Evolutionary conservation across 2,888 invertebrate species (phyloP).

Genomic region (Trachelus troglodyta): DNA sequence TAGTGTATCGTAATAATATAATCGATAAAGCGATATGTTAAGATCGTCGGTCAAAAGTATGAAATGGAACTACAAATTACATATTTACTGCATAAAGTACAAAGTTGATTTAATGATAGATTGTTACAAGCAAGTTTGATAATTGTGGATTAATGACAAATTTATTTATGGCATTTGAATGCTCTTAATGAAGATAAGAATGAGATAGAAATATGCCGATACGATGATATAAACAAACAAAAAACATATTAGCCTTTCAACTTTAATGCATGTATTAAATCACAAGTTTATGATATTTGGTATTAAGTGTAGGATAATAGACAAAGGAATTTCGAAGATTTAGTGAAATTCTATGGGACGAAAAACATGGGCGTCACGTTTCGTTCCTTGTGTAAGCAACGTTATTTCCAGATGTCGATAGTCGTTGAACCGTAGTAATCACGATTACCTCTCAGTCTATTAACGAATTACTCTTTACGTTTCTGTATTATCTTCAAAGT

Average conservation of each 20-base stretch:
- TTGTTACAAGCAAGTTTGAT: background rate
- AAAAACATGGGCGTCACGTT: background rate
- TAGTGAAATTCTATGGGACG: background rate
- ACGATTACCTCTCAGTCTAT: background rate
- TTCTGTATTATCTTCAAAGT: background rate
- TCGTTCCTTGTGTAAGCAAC: background rate
- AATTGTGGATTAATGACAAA: background rate
- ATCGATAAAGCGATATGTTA: background rate
- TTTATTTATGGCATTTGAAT: too few relatives aligned
- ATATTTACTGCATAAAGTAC: background rate
- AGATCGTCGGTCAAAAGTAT: background rate
- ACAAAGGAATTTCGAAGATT: background rate
- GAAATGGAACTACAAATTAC: background rate
- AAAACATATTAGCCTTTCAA: background rate
- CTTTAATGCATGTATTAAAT: background rate
- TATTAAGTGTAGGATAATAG: background rate
- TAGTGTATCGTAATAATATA: background rate
- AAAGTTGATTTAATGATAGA: background rate
- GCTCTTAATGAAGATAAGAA: background rate
- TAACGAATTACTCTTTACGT: background rate
- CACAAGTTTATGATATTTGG: background rate
- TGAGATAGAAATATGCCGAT: background rate
- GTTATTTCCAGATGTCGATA: constrained; percentile 1
- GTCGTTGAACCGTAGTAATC: background rate
- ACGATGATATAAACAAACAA: background rate